Evolutionary conservation across 2,888 invertebrate species (phyloP).

Genomic region (Empis stercorea): DNA sequence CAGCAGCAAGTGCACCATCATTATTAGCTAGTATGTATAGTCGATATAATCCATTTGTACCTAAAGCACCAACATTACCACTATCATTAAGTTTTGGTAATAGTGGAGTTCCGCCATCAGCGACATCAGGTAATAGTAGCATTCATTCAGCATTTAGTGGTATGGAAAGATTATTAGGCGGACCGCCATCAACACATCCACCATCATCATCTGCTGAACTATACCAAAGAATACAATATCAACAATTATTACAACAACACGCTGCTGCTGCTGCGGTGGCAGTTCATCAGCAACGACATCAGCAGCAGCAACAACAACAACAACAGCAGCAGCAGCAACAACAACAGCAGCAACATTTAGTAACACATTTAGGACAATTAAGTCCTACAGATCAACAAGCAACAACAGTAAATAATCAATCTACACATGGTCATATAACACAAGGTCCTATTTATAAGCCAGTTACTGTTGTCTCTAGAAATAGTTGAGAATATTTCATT

Average conservation of each 20-base stretch:
- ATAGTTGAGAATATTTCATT: constrained; percentile 39
- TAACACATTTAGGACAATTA: constrained; percentile 28
- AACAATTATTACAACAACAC: constrained; percentile 36
- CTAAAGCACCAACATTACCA: constrained; percentile 39
- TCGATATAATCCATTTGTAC: constrained; percentile 49
- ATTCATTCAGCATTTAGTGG: constrained; percentile 21
- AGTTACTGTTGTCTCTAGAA: constrained; percentile 41
- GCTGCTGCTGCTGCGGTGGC: constrained; percentile 34
- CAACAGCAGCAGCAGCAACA: constrained; percentile 24
- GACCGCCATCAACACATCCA: constrained; percentile 23
- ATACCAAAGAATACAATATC: constrained; percentile 39
- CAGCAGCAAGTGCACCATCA: constrained; percentile 44
- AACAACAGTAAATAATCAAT: constrained; percentile 3
- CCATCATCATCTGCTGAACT: constrained; percentile 32
- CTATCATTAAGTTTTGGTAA: constrained; percentile 36
- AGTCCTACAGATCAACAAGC: constrained; percentile 15
- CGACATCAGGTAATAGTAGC: constrained; percentile 1
- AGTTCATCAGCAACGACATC: constrained; percentile 34
- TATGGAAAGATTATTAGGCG: constrained; percentile 27
- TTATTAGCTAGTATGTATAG: constrained; percentile 54
- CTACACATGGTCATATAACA: neutral
- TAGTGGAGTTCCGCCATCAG: constrained; percentile 15
- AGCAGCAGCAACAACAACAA: constrained; percentile 17
- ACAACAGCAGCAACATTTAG: constrained; percentile 24
- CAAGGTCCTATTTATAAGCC: constrained; percentile 39